phyloP scores from a whole-genome alignment of 2,113 vertebrate species.

The Neomonachus schauinslandi region DNA sequence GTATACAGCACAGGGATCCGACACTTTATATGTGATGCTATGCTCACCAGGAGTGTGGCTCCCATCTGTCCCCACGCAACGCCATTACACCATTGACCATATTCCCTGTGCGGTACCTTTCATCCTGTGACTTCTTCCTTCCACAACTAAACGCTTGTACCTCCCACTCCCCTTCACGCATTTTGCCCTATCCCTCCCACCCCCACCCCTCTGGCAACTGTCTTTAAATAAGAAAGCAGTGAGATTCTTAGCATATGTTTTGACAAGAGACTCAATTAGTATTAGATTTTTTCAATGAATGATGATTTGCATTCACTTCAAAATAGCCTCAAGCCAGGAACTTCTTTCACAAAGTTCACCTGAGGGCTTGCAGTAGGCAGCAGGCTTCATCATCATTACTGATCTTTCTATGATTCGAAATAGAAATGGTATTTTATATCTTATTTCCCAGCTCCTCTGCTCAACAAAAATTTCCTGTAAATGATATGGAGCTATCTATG shows the following conservation, averaged over 20 bases:
- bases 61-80: neutral
- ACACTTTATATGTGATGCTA: neutral
- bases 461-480: neutral
- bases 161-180: neutral
- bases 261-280: constrained; percentile 58
- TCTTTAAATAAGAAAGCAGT: constrained; percentile 35
- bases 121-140: neutral
- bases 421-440: constrained; percentile 29
- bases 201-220: neutral
- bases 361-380: neutral
- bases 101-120: neutral
- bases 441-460: neutral
- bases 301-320: constrained; percentile 52
- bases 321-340: constrained; percentile 7
- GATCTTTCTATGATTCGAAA: constrained; percentile 49
- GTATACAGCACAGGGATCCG: neutral
- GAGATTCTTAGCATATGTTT: neutral
- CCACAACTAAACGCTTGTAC: neutral
- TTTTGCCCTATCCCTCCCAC: neutral
- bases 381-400: constrained; percentile 18
- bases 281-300: constrained; percentile 54
- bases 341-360: constrained; percentile 7
- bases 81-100: neutral
- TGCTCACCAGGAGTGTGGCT: neutral
- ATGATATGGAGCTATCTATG: neutral